A percentile compares a stretch with the other conserved stretches of the same genome.
phyloP scores from a whole-genome alignment of 2,797 vertebrate genomes.

The Myotis planiceps region DNA sequence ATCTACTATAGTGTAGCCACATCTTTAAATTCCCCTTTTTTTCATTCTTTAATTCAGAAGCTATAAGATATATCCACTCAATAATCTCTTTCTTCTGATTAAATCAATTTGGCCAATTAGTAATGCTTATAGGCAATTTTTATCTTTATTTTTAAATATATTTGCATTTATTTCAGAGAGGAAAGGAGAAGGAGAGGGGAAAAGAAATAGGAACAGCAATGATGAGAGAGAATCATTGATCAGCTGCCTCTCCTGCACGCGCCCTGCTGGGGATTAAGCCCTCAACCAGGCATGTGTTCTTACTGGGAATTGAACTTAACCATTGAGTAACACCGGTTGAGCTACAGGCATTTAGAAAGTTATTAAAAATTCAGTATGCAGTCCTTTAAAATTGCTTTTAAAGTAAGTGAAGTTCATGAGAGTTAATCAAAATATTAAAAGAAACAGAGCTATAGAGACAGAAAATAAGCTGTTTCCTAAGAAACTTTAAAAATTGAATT shows the following conservation, averaged over 20 bases:
- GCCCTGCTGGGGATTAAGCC: no score
- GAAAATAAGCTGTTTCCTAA: background rate
- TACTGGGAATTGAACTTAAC: no score
- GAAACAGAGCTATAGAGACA: background rate
- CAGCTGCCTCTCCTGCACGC: no score
- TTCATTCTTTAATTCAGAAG: conserved; percentile 30
- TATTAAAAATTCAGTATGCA: background rate
- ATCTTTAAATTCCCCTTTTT: background rate
- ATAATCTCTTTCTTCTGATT: background rate
- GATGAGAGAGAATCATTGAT: no score
- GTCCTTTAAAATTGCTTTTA: conserved; percentile 55
- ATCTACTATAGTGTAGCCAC: background rate
- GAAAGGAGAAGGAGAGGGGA: no score
- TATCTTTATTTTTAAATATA: background rate
- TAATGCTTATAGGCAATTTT: background rate
- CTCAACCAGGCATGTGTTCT: no score
- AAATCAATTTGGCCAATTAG: background rate
- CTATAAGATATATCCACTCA: background rate
- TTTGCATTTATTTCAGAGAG: no score
- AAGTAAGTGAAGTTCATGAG: background rate
- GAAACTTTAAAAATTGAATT: conserved; percentile 22
- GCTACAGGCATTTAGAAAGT: background rate
- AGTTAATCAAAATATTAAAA: conserved; percentile 25
- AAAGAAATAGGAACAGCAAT: no score
- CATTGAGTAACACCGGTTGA: no score